Evolutionary conservation across 2,888 invertebrate species (phyloP), one percentile per base, ranked within the genome.

Genomic region (Deroplatys truncata): DNA sequence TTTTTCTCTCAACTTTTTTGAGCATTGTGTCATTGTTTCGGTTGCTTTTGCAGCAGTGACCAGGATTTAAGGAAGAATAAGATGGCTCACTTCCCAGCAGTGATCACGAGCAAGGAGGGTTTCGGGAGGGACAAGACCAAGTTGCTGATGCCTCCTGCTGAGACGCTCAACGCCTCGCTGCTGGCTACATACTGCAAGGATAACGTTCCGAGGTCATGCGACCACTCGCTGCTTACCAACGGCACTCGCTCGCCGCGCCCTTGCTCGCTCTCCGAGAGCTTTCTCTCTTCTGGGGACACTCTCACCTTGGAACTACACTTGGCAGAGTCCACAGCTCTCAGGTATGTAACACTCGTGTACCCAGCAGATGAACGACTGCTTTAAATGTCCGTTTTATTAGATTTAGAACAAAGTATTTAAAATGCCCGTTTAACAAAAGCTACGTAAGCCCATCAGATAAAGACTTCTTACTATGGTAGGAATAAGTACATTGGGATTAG

Each of bases 141-240:
- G 4, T 85, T 92, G 89, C 91, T 91, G 72, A 92, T 82, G 49
- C 85, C 83, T 56, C 9, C 82, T 28, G 82, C 86, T 16, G 87
- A 87, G 28, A 94, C 95, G 0, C 95, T 95, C 89, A 97, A 97
- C 92, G 97, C 97, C 2, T 97, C 97, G 13, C 94, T 98, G 25
- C 94, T 98, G 88, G 98, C 97, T 0, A 95, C 97, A 88, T 98
- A 97, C 93, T 98, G 98, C 93, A 96, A 96, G 89, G 97, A 97
- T 92, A 95, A 97, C 86, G 96, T 97, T 25, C 97, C 98, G 0
- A 95, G 96, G 91, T 97, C 97, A 84, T 98, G 98, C 92, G 98
- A 98, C 93, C 97, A 97, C 92, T 96, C 96, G 0, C 95, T 98
- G 91, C 94, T 98, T 89, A 94, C 94, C 89, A 95, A 95, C 92